Base-by-base conservation (phyloP, 1,140 invertebrate species). In the Rhynchophorus ferrugineus region DNA sequence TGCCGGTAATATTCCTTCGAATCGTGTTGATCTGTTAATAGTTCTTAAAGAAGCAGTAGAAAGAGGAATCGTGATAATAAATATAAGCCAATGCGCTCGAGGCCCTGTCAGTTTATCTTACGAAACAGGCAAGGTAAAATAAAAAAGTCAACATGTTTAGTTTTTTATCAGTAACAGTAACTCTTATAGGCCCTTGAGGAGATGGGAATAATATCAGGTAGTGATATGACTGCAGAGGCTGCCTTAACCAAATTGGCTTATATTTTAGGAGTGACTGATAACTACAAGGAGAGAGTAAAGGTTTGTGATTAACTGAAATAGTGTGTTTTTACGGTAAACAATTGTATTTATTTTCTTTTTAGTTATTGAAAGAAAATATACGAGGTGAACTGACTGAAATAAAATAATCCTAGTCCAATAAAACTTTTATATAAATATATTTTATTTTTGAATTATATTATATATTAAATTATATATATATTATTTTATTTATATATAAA, bases 181-280 rank as follows among this genome's bases (percentile, higher is more conserved):
- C n/a, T n/a, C 44, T 37, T 61, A 44, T 22, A 61, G 60, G 49
- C 52, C n/a, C 46, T 66, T 21, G 54, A 62, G 29, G 49, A 77
- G 37, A 71, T 76, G 36, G 93, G 93, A 5, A 86, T 97, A 3
- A 82, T 93, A 39, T 80, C 87, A 0, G 94, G 95, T 0, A 86
- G 77, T 48, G 95, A 98, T 67, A 96, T 98, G 90, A 98, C 95
- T 0, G 83, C 87, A 0, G 94, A 98, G 71, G 91, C 95, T 0
- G 92, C 94, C 1, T 71, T 97, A 0, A 84, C 90, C 1, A 98
- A 98, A 73, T 73, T 98, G 0, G 79, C 82, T 1, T 98, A 96
- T 61, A 88, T 98, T 0, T 72, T 98, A 3, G 64, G 46, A 13
- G 22, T 46, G 18, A 37, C 54, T 19, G 39, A 34, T 17, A 36